A percentile compares a stretch with the other conserved stretches of the same genome.
phyloP scores from a whole-genome alignment of 2,797 vertebrate species.

The Ibycter americanus region DNA sequence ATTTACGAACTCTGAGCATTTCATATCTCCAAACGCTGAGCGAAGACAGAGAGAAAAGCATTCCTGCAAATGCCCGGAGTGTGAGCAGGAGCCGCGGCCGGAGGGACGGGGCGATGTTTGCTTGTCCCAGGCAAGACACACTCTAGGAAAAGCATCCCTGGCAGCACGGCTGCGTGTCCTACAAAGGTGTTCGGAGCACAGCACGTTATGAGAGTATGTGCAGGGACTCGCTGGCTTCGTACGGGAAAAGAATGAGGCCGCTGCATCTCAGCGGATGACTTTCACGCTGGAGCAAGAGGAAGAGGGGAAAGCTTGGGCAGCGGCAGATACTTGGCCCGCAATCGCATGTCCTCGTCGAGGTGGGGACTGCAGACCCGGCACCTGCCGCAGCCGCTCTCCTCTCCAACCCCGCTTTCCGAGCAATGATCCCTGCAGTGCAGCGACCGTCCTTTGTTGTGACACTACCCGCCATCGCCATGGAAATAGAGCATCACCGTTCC shows the following conservation, averaged over 20 bases:
- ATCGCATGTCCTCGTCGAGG: not conserved
- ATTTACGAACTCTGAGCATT: slow-evolving; percentile 39
- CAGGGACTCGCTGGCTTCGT: not conserved
- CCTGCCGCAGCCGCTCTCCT: not conserved
- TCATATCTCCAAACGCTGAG: not conserved
- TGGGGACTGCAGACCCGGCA: not conserved
- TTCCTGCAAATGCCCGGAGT: not conserved
- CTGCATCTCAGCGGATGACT: not conserved
- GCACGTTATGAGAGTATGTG: not conserved
- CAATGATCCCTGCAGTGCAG: not conserved
- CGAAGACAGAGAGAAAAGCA: not conserved
- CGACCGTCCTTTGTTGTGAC: not conserved
- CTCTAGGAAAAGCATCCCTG: not conserved
- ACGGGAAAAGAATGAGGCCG: not conserved
- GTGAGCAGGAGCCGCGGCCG: rapidly evolving
- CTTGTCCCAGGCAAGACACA: not conserved
- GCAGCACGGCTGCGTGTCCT: rapidly evolving
- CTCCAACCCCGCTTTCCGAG: not conserved
- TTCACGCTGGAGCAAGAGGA: not conserved
- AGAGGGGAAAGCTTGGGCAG: not conserved
- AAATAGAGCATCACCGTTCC: not conserved
- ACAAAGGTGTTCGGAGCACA: not conserved
- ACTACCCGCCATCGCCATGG: not conserved
- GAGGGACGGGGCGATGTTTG: not conserved
- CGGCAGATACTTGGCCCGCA: not conserved